These are phyloP conservation scores for Pipistrellus nathusii DNA, from an alignment of 2,797 vertebrate species.

Conservation along the genomic window DNA sequence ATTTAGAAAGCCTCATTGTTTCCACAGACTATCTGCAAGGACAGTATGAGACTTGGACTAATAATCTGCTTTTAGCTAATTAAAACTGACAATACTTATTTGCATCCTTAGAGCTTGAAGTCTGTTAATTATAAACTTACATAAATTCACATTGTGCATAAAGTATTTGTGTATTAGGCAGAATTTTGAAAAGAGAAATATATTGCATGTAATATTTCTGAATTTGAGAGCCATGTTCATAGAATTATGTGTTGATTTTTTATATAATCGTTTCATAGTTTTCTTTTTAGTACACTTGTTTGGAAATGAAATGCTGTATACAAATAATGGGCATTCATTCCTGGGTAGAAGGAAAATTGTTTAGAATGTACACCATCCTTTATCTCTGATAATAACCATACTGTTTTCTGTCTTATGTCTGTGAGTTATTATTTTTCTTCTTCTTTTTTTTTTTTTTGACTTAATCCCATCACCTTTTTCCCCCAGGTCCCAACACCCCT, in stretches of 20 bases:
- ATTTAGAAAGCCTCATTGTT: conserved; percentile 21
- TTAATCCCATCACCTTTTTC: not conserved
- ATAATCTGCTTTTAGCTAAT: conserved; percentile 55
- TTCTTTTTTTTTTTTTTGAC: not conserved
- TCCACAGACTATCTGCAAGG: conserved; percentile 25
- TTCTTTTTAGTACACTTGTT: not conserved
- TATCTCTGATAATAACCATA: not conserved
- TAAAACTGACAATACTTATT: conserved; percentile 49
- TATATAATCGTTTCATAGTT: conserved; percentile 55
- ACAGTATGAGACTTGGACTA: not conserved
- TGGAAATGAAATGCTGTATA: conserved; percentile 59
- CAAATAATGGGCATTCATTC: conserved; percentile 51
- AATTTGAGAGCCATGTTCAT: conserved; percentile 29
- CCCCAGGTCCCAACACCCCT: not conserved
- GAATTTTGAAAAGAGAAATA: not conserved
- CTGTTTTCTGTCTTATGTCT: not conserved
- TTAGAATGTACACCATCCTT: not conserved
- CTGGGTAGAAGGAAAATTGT: conserved; percentile 53
- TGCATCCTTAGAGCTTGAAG: not conserved
- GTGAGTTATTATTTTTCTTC: not conserved
- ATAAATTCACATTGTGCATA: not conserved
- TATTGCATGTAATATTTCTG: conserved; percentile 12
- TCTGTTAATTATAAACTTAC: conserved; percentile 38
- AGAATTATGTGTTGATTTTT: conserved; percentile 56
- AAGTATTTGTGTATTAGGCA: not conserved